Evolutionary conservation across 2,113 vertebrate species (phyloP).

Genomic region (Chaetodon auriga): DNA sequence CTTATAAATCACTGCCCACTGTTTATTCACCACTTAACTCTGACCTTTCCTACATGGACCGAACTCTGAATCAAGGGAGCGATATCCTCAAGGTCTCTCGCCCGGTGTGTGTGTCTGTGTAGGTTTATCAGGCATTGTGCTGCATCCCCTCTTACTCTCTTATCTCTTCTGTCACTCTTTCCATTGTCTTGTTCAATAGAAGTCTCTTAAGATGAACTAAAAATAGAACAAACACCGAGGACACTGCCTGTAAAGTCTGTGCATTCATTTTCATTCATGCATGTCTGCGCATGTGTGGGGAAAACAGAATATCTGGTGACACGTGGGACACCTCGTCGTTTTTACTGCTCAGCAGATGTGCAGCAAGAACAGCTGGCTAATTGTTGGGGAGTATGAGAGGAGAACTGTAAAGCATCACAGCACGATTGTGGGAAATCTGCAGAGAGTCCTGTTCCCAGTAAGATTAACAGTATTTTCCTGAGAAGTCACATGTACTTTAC

Average conservation of each 20-base stretch:
- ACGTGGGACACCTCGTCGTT: not conserved
- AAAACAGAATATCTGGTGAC: not conserved
- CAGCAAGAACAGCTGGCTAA: slow-evolving; percentile 10
- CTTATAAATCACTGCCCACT: slow-evolving; percentile 35
- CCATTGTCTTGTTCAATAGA: slow-evolving; percentile 12
- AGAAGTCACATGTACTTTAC: not conserved
- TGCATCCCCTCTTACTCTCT: slow-evolving; percentile 18
- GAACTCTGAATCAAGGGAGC: slow-evolving; percentile 54
- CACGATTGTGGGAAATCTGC: not conserved
- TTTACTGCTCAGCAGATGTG: slow-evolving; percentile 5
- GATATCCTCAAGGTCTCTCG: slow-evolving; percentile 31
- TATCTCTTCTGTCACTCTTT: slow-evolving; percentile 41
- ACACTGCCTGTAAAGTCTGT: not conserved
- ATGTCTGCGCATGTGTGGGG: not conserved
- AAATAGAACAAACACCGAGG: not conserved
- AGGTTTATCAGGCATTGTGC: not conserved
- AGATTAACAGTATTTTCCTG: not conserved
- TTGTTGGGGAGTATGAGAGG: not conserved
- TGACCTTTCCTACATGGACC: slow-evolving; percentile 51
- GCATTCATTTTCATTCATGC: not conserved
- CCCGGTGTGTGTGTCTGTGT: slow-evolving; percentile 5
- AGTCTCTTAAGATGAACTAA: slow-evolving; percentile 37
- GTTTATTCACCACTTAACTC: slow-evolving; percentile 54
- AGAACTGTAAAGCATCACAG: not conserved
- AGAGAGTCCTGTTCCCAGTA: not conserved